Conservation (phyloP, 1,140 invertebrate genomes). For the Euura saliciscinereae region DNA sequence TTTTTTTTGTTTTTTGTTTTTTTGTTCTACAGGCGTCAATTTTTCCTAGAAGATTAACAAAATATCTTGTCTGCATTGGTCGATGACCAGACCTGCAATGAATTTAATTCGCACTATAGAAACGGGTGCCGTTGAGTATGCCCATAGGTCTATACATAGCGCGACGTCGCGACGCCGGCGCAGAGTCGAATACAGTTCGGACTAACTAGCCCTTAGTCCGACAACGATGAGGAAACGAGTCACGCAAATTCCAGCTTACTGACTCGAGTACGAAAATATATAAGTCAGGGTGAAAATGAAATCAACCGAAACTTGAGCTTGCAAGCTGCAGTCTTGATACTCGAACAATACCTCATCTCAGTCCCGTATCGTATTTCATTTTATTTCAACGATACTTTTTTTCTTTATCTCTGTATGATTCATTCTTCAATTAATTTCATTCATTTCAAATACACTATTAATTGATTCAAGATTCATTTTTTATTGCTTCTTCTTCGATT, state of each 20-base stretch:
- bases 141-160: not conserved
- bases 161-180: not conserved
- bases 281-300: not conserved
- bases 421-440: too few species aligned
- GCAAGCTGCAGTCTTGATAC: too few species aligned
- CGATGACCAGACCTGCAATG: constrained; percentile 4
- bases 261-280: not conserved
- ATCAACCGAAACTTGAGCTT: too few species aligned
- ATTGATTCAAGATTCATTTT: too few species aligned
- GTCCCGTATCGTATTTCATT: too few species aligned
- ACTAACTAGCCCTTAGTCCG: not conserved
- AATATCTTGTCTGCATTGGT: not conserved
- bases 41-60: not conserved
- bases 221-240: not conserved
- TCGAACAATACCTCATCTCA: too few species aligned
- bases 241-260: not conserved
- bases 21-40: not conserved
- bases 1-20: not conserved
- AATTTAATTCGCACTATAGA: constrained; percentile 7
- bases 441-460: too few species aligned
- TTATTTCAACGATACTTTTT: too few species aligned
- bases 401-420: too few species aligned
- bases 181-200: not conserved
- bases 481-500: too few species aligned
- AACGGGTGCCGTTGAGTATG: not conserved